Base-by-base conservation (phyloP, 2,797 vertebrate genomes). In the Cossypha polioptera region DNA sequence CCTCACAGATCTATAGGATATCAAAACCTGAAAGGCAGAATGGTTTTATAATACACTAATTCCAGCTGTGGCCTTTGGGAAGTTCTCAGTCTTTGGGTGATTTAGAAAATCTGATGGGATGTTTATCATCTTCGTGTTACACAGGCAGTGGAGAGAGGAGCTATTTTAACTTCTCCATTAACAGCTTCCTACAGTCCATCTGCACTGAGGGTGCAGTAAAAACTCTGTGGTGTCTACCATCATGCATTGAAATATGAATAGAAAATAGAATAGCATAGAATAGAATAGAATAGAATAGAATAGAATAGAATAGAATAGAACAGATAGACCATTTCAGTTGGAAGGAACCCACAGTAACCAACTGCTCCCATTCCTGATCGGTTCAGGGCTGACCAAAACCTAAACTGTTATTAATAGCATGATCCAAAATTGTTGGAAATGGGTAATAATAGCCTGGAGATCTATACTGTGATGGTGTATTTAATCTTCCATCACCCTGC, bases 41-140 rank as follows among this genome's bases (percentile, higher is more conserved):
- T 1, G 7, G 17, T 28, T 91, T 78, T 66, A n/a, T 10, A 45
- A 26, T n/a, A 47, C 43, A 28, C 9, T 0, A 7, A 1, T 61
- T 57, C 26, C 47, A 55, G 43, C 51, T 29, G 24, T 11, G 24
- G 8, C 33, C 61, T 33, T 67, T 38, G 50, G 53, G 43, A 90
- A 90, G 8, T 7, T 9, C 29, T 24, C 43, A 43, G 13, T 12
- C 29, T 51, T 42, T 8, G 10, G 26, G 17, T 11, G 55, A 65
- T 26, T 55, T 38, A 35, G 38, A 48, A 68, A 68, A 54, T 50
- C 48, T 45, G 10, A 25, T 38, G 58, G 36, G 28, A n/a, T 36
- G 5, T 17, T 74, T n/a, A 6, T 42, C 0, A 0, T 24, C 36
- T 80, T 59, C 0, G 0, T 0, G 0, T 48, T 47, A 36, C 18